Evolutionary conservation across 2,888 invertebrate species (phyloP).

Genomic region (Tipula helvola): DNA sequence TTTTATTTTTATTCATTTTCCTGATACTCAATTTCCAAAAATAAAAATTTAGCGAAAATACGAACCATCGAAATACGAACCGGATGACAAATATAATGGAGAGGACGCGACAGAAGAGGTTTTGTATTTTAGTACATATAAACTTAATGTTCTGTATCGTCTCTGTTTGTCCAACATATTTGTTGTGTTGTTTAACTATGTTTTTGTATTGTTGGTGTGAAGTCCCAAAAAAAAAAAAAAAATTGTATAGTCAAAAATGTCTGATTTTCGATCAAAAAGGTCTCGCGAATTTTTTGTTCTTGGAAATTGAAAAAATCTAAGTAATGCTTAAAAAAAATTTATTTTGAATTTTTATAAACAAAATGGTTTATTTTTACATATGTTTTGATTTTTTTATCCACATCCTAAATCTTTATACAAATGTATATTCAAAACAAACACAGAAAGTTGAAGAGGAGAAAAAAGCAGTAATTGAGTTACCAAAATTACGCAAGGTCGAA

Average conservation of each 20-base stretch:
- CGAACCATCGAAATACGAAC: neutral
- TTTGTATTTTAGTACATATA: neutral
- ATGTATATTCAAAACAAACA: neutral
- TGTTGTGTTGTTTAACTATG: neutral
- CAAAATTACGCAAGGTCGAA: constrained; percentile 32
- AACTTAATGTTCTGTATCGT: neutral
- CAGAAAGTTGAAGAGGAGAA: constrained; percentile 28
- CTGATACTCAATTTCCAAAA: neutral
- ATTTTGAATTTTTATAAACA: neutral
- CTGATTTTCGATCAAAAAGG: neutral
- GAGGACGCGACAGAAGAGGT: neutral
- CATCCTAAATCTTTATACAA: neutral
- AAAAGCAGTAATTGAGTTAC: constrained; percentile 24
- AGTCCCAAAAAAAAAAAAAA: neutral
- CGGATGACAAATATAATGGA: neutral
- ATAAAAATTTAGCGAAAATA: neutral
- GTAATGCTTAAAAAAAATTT: neutral
- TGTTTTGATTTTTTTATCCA: neutral
- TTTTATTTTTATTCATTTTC: neutral
- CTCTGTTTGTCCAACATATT: neutral
- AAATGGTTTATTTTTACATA: neutral
- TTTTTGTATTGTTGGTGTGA: neutral
- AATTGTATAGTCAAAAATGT: neutral
- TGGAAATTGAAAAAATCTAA: constrained; percentile 12
- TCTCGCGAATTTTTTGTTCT: constrained; percentile 5